Evolutionary conservation across 2,888 invertebrate species (phyloP).

Genomic region (Sarcophaga rosellei): DNA sequence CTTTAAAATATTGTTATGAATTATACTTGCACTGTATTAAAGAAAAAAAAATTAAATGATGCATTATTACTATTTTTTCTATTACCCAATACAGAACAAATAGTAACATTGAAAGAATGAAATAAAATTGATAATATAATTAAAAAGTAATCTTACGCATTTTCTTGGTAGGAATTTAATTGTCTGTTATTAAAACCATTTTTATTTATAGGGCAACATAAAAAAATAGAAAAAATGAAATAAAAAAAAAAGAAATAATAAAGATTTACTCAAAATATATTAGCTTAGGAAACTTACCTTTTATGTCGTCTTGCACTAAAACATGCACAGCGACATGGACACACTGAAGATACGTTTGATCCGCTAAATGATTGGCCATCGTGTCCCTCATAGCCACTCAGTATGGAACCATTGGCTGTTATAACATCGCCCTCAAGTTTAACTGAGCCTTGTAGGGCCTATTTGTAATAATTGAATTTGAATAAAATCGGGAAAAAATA

Average conservation of each 20-base stretch:
- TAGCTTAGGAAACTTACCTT: slow-evolving; percentile 76
- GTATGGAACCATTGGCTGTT: slow-evolving; percentile 94
- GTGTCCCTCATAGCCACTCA: slow-evolving; percentile 85
- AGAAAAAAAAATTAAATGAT: too few relatives aligned
- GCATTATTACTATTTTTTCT: too few relatives aligned
- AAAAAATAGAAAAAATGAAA: slow-evolving; percentile 22
- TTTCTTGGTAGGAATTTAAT: slow-evolving; percentile 71
- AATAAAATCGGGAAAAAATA: slow-evolving; percentile 41
- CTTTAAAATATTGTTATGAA: not conserved
- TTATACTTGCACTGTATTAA: too few relatives aligned
- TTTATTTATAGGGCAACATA: not conserved
- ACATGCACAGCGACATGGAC: slow-evolving; percentile 81
- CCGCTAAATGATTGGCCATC: slow-evolving; percentile 79
- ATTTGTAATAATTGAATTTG: slow-evolving; percentile 73
- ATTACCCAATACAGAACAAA: too few relatives aligned
- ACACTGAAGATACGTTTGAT: slow-evolving; percentile 80
- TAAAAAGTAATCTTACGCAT: slow-evolving; percentile 69
- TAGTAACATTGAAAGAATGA: slow-evolving; percentile 5
- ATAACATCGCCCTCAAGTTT: slow-evolving; percentile 98
- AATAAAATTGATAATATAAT: slow-evolving; percentile 25
- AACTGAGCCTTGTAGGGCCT: slow-evolving; percentile 97
- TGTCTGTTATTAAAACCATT: not conserved
- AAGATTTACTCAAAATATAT: not conserved
- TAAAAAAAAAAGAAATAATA: slow-evolving; percentile 24
- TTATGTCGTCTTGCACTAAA: slow-evolving; percentile 81